These are phyloP conservation scores for Melikaiella ostensackeni DNA, from an alignment of 2,888 invertebrate genomes.

Conservation along the genomic window DNA sequence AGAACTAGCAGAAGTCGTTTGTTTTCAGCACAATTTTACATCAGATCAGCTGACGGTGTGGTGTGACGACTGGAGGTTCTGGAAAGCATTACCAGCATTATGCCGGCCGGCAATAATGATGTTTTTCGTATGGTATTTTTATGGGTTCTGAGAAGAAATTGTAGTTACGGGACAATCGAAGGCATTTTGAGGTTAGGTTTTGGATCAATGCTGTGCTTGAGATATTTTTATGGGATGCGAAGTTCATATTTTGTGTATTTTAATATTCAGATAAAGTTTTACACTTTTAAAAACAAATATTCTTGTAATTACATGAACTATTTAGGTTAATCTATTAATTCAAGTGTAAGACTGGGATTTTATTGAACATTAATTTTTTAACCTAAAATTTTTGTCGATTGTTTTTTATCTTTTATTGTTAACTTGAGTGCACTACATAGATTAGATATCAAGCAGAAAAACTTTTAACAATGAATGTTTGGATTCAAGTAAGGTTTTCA, in stretches of 20 bases:
- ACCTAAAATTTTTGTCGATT: no score
- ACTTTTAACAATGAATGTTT: no score
- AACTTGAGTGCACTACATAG: no score
- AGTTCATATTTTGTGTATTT: neutral
- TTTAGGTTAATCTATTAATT: neutral
- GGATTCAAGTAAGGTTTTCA: no score
- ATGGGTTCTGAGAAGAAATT: neutral
- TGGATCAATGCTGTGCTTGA: neutral
- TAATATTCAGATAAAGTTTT: neutral
- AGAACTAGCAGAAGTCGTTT: constrained; percentile 35
- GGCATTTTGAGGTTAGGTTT: constrained; percentile 4
- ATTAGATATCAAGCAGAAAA: no score
- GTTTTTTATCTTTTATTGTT: no score
- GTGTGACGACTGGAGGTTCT: constrained; percentile 47
- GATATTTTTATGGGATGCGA: neutral
- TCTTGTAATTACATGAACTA: neutral
- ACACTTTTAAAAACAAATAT: neutral
- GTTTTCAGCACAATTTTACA: constrained; percentile 58
- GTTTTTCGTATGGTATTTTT: neutral
- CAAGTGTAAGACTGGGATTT: no score
- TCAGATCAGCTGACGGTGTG: constrained; percentile 53
- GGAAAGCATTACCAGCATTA: neutral
- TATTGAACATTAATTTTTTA: no score
- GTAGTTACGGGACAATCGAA: neutral
- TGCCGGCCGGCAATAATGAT: constrained; percentile 5